These are phyloP conservation scores for Neosalanx taihuensis DNA, from an alignment of 2,797 vertebrate species.

Conservation along the genomic window DNA sequence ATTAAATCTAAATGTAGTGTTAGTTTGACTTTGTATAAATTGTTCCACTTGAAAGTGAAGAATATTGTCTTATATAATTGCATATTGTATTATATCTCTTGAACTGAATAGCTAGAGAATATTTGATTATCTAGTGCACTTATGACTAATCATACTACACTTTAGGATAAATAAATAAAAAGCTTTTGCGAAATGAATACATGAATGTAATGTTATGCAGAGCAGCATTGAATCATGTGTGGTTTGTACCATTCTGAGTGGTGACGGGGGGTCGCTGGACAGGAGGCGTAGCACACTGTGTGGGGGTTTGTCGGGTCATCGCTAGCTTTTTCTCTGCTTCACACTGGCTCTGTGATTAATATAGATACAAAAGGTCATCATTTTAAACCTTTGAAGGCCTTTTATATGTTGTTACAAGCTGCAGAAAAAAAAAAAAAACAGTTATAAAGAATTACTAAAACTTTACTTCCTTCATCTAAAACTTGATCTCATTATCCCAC, in stretches of 20 bases:
- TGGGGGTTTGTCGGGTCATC: neutral
- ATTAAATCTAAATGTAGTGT: neutral
- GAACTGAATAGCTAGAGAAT: too few species aligned
- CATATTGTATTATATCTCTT: too few species aligned
- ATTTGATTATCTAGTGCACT: neutral
- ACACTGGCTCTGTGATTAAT: constrained; percentile 37
- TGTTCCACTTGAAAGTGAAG: neutral
- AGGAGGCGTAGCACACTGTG: neutral
- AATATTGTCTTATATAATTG: neutral
- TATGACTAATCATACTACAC: neutral
- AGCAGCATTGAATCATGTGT: neutral
- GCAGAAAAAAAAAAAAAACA: too few species aligned
- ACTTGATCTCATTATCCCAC: too few species aligned
- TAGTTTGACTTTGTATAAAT: neutral
- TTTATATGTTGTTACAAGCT: neutral
- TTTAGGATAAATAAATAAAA: neutral
- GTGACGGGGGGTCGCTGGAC: neutral
- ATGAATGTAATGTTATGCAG: neutral
- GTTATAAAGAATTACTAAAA: too few species aligned
- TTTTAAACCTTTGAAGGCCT: neutral
- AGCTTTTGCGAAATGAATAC: neutral
- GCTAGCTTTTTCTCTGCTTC: constrained; percentile 29
- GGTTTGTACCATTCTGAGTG: constrained; percentile 50
- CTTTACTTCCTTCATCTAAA: too few species aligned
- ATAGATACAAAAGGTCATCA: neutral